Base-by-base conservation (phyloP, 2,888 invertebrate genomes). In the Ophion obscuratus region DNA sequence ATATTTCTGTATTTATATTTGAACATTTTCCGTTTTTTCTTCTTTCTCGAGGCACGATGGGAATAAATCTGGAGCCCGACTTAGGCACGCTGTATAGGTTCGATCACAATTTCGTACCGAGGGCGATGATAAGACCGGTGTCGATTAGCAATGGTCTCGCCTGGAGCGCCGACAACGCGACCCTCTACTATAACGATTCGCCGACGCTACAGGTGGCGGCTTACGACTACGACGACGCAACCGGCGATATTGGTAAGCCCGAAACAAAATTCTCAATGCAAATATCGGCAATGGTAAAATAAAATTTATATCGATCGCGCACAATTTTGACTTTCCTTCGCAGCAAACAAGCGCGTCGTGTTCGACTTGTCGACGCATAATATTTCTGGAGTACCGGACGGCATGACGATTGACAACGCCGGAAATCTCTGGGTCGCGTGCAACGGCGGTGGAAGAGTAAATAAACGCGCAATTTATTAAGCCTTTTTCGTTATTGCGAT, bases 101-200 rank as follows among this genome's bases (percentile, higher is more conserved):
- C 79, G 95, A 95, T 24, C 92, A 74, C 3, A 74, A 92, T 75
- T 53, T 88, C 0, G 59, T 62, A 7, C 86, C 90, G 5, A 87
- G 89, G 1, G 90, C 87, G 66, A 90, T 92, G 36, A 14, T 94
- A 5, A 85, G 92, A 2, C 94, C 94, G 7, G 96, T 97, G 27
- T 95, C 95, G 14, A 95, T 97, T n/a, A 97, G 97, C 67, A 98
- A 98, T 90, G 98, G 98, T 1, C 93, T 98, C 7, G 96, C 96
- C 0, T 98, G 97, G 97, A 96, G 96, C 24, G 91, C 94, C 0
- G 96, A 97, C 90, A 96, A 96, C 90, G 95, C 95, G 86, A 96
- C 95, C 89, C 96, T 98, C 95, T 98, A 96, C 93, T 98, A 97
- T 93, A 97, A 97, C 57, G 98, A 98, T 93, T 96, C 97, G 0